These are phyloP conservation scores for Stegophylla sp. DNA, from an alignment of 2,888 invertebrate species.

Conservation along the genomic window DNA sequence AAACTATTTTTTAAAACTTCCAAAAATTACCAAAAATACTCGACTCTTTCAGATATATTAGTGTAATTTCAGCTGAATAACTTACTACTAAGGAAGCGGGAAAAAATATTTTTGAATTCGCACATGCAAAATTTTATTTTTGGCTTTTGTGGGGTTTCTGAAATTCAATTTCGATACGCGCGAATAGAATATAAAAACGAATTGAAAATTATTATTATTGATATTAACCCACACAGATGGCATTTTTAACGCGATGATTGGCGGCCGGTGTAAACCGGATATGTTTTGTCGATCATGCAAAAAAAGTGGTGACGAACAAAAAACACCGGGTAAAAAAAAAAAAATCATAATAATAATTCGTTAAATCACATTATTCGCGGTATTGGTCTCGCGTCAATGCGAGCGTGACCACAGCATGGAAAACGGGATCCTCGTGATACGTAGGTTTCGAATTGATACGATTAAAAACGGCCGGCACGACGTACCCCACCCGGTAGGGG, in stretches of 20 bases:
- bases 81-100: too few species aligned
- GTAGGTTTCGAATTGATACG: conserved; percentile 46
- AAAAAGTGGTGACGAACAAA: background rate
- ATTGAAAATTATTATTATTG: too few species aligned
- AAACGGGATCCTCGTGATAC: conserved; percentile 22
- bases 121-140: too few species aligned
- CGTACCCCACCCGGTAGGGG: background rate
- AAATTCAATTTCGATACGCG: too few species aligned
- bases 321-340: background rate
- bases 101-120: too few species aligned
- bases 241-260: background rate
- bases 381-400: background rate
- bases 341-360: background rate
- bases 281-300: conserved; percentile 23
- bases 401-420: conserved; percentile 15
- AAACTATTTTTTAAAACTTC: too few species aligned
- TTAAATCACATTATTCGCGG: background rate
- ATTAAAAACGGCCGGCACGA: conserved; percentile 16
- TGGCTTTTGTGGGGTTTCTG: too few species aligned
- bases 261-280: background rate
- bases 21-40: too few species aligned
- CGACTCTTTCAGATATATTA: too few species aligned
- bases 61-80: too few species aligned
- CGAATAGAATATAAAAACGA: too few species aligned
- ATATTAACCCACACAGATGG: conserved; percentile 18